A percentile compares a stretch with the other conserved stretches of the same genome.
phyloP scores from a whole-genome alignment of 2,113 vertebrate genomes.

The Nematolebias whitei region DNA sequence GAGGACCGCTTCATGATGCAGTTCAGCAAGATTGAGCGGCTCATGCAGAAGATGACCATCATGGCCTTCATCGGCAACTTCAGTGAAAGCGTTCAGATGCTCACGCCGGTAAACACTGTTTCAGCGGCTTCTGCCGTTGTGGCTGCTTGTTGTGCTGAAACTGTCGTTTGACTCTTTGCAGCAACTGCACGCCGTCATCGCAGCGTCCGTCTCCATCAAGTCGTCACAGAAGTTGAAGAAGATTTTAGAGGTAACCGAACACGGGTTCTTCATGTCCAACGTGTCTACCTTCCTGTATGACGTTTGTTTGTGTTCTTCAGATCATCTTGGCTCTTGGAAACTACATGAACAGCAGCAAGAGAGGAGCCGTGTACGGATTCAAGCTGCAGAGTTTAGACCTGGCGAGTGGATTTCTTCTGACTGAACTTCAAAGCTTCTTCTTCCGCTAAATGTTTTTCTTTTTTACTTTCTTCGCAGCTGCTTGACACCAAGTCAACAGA shows the following conservation, averaged over 20 bases:
- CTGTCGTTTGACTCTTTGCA: conserved; percentile 36
- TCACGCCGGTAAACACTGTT: conserved; percentile 84
- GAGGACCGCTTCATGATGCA: conserved; percentile 98
- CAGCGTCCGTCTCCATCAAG: conserved; percentile 94
- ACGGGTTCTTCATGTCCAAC: not conserved
- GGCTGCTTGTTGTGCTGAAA: not conserved
- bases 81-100: conserved; percentile 88
- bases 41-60: conserved; percentile 94
- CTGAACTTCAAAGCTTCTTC: not conserved
- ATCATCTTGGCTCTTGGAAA: conserved; percentile 98
- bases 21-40: conserved; percentile 93
- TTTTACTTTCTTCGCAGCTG: conserved; percentile 75
- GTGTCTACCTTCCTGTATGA: not conserved
- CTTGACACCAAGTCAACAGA: conserved; percentile 97
- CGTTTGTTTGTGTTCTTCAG: conserved; percentile 64
- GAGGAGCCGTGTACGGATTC: conserved; percentile 98
- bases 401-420: conserved; percentile 71
- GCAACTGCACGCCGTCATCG: conserved; percentile 96
- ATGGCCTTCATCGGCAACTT: conserved; percentile 97
- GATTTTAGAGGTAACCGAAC: conserved; percentile 87
- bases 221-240: conserved; percentile 95
- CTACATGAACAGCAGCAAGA: conserved; percentile 99
- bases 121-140: not conserved
- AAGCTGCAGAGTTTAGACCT: conserved; percentile 97
- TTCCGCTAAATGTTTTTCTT: not conserved